Conservation (phyloP, 2,888 invertebrate genomes). For the Phaedon cochleariae region DNA sequence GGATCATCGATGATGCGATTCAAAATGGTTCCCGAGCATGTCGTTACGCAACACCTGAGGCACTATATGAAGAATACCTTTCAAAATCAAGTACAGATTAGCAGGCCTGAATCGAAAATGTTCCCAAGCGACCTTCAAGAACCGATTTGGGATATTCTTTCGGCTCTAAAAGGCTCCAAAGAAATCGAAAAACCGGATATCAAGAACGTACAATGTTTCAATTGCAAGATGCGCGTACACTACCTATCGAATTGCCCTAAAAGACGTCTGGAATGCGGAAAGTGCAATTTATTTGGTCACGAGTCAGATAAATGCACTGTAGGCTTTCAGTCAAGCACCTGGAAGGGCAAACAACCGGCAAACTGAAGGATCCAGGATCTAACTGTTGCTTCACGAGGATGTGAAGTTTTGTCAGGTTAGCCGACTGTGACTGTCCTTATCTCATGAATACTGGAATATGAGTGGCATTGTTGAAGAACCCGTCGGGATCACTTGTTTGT, state of each 20-base stretch:
- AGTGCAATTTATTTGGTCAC: conserved; percentile 32
- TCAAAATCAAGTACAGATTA: neutral
- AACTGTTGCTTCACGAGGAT: no score
- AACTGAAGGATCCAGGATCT: no score
- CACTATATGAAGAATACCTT: no score
- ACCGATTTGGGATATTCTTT: neutral
- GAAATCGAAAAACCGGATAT: neutral
- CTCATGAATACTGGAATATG: no score
- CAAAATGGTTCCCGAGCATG: no score
- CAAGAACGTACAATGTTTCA: conserved; percentile 27
- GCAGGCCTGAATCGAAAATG: neutral
- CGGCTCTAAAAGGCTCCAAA: neutral
- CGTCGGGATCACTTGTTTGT: no score
- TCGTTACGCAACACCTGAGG: no score
- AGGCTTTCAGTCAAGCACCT: neutral
- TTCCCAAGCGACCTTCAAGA: neutral
- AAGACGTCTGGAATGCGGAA: conserved; percentile 21
- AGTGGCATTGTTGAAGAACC: no score
- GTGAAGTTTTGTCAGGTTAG: no score
- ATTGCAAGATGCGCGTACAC: conserved; percentile 29
- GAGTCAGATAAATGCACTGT: conserved; percentile 15
- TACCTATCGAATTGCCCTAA: conserved; percentile 25
- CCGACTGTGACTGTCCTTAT: no score
- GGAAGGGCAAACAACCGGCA: no score
- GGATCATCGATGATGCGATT: no score